A percentile compares a stretch with the other conserved stretches of the same genome.
Conservation (phyloP, 2,888 invertebrate species). For the Notodonta ziczac region DNA sequence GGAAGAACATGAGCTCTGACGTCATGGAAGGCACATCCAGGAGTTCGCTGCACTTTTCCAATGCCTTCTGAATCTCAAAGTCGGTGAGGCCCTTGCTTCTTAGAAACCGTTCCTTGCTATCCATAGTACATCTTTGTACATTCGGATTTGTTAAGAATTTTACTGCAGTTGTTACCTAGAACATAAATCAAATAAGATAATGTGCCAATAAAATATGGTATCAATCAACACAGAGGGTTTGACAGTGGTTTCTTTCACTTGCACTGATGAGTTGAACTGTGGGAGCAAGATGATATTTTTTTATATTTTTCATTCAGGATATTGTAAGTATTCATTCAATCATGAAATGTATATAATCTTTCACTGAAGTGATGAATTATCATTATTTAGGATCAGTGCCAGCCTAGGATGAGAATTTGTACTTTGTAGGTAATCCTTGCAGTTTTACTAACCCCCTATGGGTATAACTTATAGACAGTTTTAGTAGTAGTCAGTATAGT, state of each 20-base stretch:
- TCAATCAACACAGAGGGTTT: background rate
- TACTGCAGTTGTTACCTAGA: conserved; percentile 92
- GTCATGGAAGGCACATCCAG: conserved; percentile 69
- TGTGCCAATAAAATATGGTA: no score
- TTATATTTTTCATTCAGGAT: no score
- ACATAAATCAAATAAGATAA: background rate
- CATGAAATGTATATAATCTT: no score
- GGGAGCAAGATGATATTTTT: no score
- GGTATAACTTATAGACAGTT: no score
- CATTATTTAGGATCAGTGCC: no score
- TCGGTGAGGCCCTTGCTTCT: conserved; percentile 91
- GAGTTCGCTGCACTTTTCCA: conserved; percentile 85
- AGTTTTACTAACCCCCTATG: no score
- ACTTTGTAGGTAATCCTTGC: no score
- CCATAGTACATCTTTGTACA: conserved; percentile 89
- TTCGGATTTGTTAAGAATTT: conserved; percentile 95
- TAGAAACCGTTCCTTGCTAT: conserved; percentile 92
- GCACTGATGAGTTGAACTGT: background rate
- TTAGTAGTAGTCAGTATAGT: no score
- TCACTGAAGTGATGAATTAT: no score
- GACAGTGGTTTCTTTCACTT: background rate
- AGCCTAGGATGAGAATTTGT: no score
- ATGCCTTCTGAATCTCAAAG: conserved; percentile 89
- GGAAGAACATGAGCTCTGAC: conserved; percentile 74
- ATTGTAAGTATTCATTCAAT: no score